These are phyloP conservation scores for Tetramorium parvispinum DNA, from an alignment of 1,140 invertebrate species.

Conservation along the genomic window DNA sequence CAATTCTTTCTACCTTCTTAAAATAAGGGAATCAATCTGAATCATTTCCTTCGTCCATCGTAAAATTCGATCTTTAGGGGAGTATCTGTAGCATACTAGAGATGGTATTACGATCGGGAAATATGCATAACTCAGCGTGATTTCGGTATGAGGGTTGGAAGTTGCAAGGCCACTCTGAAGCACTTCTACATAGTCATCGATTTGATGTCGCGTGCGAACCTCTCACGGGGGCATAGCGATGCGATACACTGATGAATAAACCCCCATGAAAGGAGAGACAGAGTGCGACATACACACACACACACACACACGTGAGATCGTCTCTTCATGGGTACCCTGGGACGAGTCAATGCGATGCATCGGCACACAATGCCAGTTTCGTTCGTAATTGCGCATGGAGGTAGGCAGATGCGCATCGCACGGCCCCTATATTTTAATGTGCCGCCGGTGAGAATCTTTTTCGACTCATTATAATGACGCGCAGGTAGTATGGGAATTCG, in stretches of 20 bases:
- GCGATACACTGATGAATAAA: slow-evolving; percentile 62
- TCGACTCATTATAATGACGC: slow-evolving; percentile 50
- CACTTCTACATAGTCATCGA: neutral
- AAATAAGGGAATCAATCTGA: neutral
- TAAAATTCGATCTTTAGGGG: neutral
- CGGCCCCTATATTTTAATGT: slow-evolving; percentile 71
- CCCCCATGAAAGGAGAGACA: slow-evolving; percentile 57
- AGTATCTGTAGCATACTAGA: neutral
- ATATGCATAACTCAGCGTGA: neutral
- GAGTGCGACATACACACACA: neutral
- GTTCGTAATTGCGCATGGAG: slow-evolving; percentile 66
- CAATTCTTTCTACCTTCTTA: neutral
- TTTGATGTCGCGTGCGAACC: slow-evolving; percentile 53
- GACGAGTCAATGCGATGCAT: slow-evolving; percentile 58
- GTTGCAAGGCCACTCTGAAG: slow-evolving; percentile 14
- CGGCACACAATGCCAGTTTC: slow-evolving; percentile 66
- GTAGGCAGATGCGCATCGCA: slow-evolving; percentile 72
- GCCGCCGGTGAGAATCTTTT: slow-evolving; percentile 65
- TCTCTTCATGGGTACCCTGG: slow-evolving; percentile 55
- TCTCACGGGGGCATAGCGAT: slow-evolving; percentile 58
- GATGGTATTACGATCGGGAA: neutral
- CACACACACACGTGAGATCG: slow-evolving; percentile 22
- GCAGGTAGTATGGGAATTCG: slow-evolving; percentile 68
- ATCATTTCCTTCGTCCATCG: neutral
- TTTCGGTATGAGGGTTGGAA: slow-evolving; percentile 20